Conservation (phyloP, 2,113 vertebrate species). For the Sylvia atricapilla region DNA sequence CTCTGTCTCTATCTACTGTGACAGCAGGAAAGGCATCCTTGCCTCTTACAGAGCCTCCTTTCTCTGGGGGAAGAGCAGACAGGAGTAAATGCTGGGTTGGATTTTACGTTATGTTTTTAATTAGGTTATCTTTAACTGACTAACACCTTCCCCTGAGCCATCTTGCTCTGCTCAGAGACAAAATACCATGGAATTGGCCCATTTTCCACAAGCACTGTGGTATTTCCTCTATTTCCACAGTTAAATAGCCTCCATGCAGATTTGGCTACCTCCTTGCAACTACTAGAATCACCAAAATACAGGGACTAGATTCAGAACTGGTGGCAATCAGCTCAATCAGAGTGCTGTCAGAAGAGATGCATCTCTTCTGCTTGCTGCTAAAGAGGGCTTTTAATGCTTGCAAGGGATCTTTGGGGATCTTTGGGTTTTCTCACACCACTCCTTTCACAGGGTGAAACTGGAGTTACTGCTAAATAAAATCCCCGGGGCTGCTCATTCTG, state of each 20-base stretch:
- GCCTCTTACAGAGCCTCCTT: background rate
- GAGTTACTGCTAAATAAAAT: background rate
- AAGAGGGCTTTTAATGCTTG: background rate
- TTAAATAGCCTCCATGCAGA: slow-evolving; percentile 6
- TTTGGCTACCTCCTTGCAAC: background rate
- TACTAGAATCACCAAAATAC: background rate
- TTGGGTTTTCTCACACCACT: background rate
- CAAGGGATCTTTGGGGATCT: background rate
- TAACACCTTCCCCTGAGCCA: slow-evolving; percentile 64
- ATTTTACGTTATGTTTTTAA: slow-evolving; percentile 62
- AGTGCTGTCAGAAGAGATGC: background rate
- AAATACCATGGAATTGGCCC: slow-evolving; percentile 38
- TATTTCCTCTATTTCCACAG: slow-evolving; percentile 41
- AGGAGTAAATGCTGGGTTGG: slow-evolving; percentile 22
- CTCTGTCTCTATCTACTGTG: background rate
- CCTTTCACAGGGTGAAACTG: background rate
- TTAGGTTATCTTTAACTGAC: slow-evolving; percentile 63
- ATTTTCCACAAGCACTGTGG: slow-evolving; percentile 42
- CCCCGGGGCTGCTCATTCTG: background rate
- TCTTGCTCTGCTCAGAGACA: slow-evolving; percentile 42
- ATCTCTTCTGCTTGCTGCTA: background rate
- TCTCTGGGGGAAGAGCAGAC: background rate
- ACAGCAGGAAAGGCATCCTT: background rate
- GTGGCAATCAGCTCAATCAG: background rate
- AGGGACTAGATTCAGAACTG: background rate